A percentile compares a stretch with the other conserved stretches of the same genome.
phyloP scores from a whole-genome alignment of 1,140 invertebrate genomes.

The Magallana gigas region DNA sequence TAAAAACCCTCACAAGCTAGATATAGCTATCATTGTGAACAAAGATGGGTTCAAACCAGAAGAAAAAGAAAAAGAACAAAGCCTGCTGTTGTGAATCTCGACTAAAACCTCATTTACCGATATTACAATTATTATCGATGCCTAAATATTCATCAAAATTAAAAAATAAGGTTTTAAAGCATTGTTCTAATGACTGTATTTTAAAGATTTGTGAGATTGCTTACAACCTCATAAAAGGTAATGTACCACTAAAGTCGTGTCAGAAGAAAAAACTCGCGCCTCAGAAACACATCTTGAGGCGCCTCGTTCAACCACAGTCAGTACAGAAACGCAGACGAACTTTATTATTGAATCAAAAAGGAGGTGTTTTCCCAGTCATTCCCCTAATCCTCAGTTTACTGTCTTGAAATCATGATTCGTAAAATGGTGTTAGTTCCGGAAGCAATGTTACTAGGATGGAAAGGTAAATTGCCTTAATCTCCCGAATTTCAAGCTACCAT shows the following conservation, averaged over 20 bases:
- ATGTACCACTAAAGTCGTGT: neutral
- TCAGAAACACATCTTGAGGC: neutral
- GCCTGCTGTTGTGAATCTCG: neutral
- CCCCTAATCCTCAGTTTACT: too few relatives aligned
- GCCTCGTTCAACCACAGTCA: neutral
- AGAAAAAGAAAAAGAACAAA: too few relatives aligned
- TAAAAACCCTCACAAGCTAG: too few relatives aligned
- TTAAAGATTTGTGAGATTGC: constrained; percentile 6
- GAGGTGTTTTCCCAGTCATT: neutral
- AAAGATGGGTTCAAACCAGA: too few relatives aligned
- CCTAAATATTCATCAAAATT: neutral
- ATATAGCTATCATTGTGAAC: too few relatives aligned
- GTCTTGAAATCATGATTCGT: neutral
- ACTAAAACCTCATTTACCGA: neutral
- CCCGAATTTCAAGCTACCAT: constrained; percentile 2
- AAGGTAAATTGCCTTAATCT: neutral
- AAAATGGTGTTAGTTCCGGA: neutral
- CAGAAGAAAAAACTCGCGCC: constrained; percentile 12
- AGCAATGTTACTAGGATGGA: neutral
- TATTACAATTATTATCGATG: neutral
- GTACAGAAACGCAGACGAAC: neutral
- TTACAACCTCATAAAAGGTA: neutral
- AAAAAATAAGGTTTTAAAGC: neutral
- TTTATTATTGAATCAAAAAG: neutral
- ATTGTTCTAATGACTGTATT: constrained; percentile 1